Conservation (phyloP, 2,888 invertebrate species). For the Cerastis leucographa region DNA sequence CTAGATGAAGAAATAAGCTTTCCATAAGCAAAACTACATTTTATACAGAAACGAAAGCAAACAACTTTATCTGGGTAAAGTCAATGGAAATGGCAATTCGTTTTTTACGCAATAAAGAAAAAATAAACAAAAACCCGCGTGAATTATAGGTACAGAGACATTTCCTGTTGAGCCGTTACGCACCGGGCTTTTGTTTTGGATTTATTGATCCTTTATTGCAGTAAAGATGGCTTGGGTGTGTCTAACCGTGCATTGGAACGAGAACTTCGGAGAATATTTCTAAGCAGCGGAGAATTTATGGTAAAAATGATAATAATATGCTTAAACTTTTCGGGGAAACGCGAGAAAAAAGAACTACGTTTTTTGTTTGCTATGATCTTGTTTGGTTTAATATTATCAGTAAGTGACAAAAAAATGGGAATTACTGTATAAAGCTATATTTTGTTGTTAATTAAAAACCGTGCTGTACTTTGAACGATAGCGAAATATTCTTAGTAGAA, state of each 20-base stretch:
- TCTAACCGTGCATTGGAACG: constrained; percentile 58
- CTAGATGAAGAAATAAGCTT: constrained; percentile 75
- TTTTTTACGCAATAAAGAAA: constrained; percentile 67
- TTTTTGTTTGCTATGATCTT: constrained; percentile 3
- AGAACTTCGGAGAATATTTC: constrained; percentile 46
- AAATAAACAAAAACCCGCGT: constrained; percentile 67
- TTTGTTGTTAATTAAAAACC: neutral
- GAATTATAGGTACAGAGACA: constrained; percentile 62
- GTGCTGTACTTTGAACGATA: neutral
- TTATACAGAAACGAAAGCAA: constrained; percentile 58
- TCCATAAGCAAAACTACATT: constrained; percentile 67
- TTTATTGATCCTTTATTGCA: constrained; percentile 68
- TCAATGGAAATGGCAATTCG: constrained; percentile 61
- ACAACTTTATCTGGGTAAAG: constrained; percentile 60
- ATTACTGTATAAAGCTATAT: neutral
- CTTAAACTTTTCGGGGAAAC: constrained; percentile 22
- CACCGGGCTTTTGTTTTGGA: constrained; percentile 63
- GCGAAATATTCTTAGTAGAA: neutral
- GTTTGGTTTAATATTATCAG: neutral
- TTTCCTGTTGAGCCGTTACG: constrained; percentile 62
- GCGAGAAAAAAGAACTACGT: constrained; percentile 15
- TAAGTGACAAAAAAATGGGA: neutral
- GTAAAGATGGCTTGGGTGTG: constrained; percentile 57
- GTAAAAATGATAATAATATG: constrained; percentile 48
- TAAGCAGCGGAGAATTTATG: constrained; percentile 48